Base-by-base conservation (phyloP, 2,888 invertebrate species). In the Cheiracanthium punctorium region DNA sequence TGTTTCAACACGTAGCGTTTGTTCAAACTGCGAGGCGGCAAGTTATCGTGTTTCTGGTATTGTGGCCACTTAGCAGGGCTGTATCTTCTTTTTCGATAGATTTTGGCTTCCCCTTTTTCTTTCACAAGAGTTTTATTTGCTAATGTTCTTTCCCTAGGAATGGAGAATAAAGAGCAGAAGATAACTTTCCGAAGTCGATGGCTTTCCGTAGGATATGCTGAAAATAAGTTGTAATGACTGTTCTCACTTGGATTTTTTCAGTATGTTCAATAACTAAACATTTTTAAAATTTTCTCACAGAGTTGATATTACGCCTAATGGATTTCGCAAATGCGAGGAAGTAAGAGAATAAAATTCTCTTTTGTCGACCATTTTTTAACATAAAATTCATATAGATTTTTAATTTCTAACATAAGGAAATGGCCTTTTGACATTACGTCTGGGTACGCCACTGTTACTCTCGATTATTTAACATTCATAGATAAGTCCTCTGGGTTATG, bases 1-100 rank as follows among this genome's bases (percentile, higher is more conserved):
- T 85, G 84, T 79, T 85, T 85, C 84, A 85, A 85, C 77, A 85
- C 58, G 52, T 64, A 73, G 43, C 77, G 77, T 84, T 84, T 84
- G 72, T 30, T 77, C 82, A 84, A 73, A 77, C 73, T 41, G 72
- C 41, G 67, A 30, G 10, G 37, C 48, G 24, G 67, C 43, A 73
- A 73, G 41, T 37, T n/a, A n/a, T 84, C 79, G 70, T 30, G 73
- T 85, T 85, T 85, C 84, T 85, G n/a, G 84, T 12, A 74, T 80
- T 85, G 84, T 74, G 79, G 84, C 84, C 79, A 85, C 84, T 85
- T 85, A 79, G n/a, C 30, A 29, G 41, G 32, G 77, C 17, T 72
- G 82, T 72, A 73, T 84, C 82, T 77, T 77, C 69, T 76, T 72
- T 41, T 29, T 28, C 17, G 58, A 71, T 76, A 64, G 76, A 33